Base-by-base conservation (phyloP, 2,888 invertebrate species). In the Eurytoma californica region DNA sequence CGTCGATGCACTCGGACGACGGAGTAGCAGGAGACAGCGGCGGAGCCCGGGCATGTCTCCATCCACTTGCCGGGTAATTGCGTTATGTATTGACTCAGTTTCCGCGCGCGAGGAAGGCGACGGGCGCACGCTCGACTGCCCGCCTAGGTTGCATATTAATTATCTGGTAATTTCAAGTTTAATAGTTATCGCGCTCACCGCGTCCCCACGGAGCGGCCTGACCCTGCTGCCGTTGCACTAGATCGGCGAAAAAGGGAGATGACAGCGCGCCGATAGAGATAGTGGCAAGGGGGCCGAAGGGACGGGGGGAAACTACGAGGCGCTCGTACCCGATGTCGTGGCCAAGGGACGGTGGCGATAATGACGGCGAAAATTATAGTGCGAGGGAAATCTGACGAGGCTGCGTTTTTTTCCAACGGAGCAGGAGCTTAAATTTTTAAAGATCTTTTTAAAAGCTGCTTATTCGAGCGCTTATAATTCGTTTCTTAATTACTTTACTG, bases 1-100 rank as follows among this genome's bases (percentile, higher is more conserved):
- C 82, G 83, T 82, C 84, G 85, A 84, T 85, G 86, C 83, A 84
- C 84, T 83, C 73, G 82, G 75, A 79, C 81, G 72, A 82, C 53
- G 66, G 65, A 75, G 72, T 70, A 68, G 69, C 61, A 14, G 65
- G 20, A 60, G 14, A 14, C 20, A 30, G 72, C 66, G 66, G 63
- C 75, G 74, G 61, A 65, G 61, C 68, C 72, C 67, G 28, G 75
- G 49, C 68, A 57, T 12, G 61, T 81, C 84, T 82, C 84, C 85
- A 84, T 85, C 85, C 85, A 85, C 85, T 87, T 85, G 87, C 84
- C 85, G 82, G 82, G 84, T 88, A 88, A 88, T 88, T 87, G 84
- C 84, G 84, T 88, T 88, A 88, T 84, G 84, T 86, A 87, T 88
- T 87, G 88, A 88, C 88, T 87, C 85, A 86, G 87, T 87, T 88